Evolutionary conservation across 2,888 invertebrate genomes (phyloP).

Genomic region (Coleophora deauratella): DNA sequence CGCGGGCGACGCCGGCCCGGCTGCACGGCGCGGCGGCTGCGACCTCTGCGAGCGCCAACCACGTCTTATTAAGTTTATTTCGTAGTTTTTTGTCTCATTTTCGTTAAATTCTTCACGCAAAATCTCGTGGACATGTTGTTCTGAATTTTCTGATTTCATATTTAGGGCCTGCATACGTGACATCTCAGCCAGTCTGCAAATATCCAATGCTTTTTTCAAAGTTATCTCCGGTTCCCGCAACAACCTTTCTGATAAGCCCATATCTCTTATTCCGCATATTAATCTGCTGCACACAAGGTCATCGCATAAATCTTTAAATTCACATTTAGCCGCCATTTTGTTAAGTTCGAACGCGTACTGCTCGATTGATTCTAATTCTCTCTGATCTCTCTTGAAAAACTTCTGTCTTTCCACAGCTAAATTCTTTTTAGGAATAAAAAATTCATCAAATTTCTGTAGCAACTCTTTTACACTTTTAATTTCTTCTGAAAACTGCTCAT

Average conservation of each 20-base stretch:
- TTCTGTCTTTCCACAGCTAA: slow-evolving; percentile 15
- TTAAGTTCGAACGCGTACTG: slow-evolving; percentile 17
- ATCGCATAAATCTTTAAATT: slow-evolving; percentile 15
- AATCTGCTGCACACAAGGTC: slow-evolving; percentile 16
- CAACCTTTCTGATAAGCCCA: slow-evolving; percentile 12
- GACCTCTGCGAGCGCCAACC: neutral
- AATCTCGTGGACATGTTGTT: neutral
- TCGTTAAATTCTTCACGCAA: neutral
- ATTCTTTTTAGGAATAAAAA: slow-evolving; percentile 16
- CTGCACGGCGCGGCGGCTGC: neutral
- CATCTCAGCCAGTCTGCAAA: slow-evolving; percentile 11
- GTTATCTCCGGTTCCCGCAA: slow-evolving; percentile 15
- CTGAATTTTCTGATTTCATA: slow-evolving; percentile 5
- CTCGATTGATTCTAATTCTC: slow-evolving; percentile 14
- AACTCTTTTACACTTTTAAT: slow-evolving; percentile 5
- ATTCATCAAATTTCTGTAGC: slow-evolving; percentile 13
- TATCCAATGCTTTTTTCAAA: slow-evolving; percentile 13
- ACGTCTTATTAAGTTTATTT: neutral
- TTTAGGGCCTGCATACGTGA: slow-evolving; percentile 12
- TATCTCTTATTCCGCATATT: slow-evolving; percentile 17
- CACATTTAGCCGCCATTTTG: slow-evolving; percentile 16
- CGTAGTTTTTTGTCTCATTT: neutral
- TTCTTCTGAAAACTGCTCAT: slow-evolving; percentile 9
- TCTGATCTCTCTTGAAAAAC: slow-evolving; percentile 16
- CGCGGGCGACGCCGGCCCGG: neutral